These are phyloP conservation scores for Murina feae DNA, from an alignment of 2,113 vertebrate genomes.

Conservation along the genomic window DNA sequence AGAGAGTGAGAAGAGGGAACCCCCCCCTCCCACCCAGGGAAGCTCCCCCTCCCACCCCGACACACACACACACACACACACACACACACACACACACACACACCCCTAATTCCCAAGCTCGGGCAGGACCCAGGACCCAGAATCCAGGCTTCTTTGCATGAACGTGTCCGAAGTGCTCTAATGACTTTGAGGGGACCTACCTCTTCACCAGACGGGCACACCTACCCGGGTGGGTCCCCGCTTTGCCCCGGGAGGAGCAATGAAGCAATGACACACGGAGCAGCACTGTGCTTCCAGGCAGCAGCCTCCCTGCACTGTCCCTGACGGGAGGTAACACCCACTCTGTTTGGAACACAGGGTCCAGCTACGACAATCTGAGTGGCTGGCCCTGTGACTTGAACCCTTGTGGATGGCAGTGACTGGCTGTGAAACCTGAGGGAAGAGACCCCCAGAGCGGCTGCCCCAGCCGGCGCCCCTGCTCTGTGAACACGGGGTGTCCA, in stretches of 20 bases:
- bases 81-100: no score
- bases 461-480: neutral
- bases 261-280: neutral
- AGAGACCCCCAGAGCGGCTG: neutral
- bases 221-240: neutral
- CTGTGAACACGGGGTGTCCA: no score
- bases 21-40: neutral
- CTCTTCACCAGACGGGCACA: neutral
- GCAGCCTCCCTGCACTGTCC: neutral
- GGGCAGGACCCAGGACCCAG: neutral
- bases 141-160: fast-evolving
- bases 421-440: neutral
- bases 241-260: neutral
- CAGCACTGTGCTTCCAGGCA: neutral
- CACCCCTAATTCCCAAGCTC: neutral
- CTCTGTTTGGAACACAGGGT: neutral
- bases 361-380: neutral
- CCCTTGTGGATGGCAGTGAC: neutral
- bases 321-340: neutral
- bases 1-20: neutral
- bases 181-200: neutral
- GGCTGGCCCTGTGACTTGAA: neutral
- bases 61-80: no score
- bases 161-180: neutral
- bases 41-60: no score